Evolutionary conservation across 2,113 vertebrate species (phyloP).

Genomic region (Atractosteus spatula): DNA sequence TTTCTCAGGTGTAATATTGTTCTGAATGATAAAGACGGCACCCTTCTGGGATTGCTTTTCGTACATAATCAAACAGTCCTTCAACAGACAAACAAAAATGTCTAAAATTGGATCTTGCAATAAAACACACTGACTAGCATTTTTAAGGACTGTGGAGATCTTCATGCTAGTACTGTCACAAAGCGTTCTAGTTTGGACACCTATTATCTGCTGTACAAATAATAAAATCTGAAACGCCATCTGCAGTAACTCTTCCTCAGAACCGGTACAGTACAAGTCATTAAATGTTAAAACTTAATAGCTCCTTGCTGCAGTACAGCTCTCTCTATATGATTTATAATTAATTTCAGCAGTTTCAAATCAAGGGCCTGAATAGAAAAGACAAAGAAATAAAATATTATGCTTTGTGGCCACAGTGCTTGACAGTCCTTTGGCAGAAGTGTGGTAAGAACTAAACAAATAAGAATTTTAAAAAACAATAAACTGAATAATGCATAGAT

Average conservation of each 20-base stretch:
- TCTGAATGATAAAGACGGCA: too few relatives aligned
- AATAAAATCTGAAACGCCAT: constrained; percentile 25
- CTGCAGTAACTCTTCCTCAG: constrained; percentile 35
- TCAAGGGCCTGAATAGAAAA: constrained; percentile 25
- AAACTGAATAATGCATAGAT: too few relatives aligned
- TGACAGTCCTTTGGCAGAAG: not conserved
- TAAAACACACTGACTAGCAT: not conserved
- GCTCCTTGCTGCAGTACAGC: constrained; percentile 60
- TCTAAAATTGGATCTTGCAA: not conserved
- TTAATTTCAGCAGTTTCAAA: constrained; percentile 37
- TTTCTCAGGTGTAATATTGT: too few relatives aligned
- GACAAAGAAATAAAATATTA: constrained; percentile 32
- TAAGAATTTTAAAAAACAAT: too few relatives aligned
- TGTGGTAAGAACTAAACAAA: too few relatives aligned
- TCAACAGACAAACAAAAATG: too few relatives aligned
- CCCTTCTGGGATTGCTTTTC: too few relatives aligned
- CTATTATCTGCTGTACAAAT: not conserved
- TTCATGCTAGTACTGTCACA: not conserved
- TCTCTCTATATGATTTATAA: constrained; percentile 41
- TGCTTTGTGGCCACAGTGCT: constrained; percentile 6
- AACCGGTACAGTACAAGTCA: constrained; percentile 41
- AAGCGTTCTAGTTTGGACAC: not conserved
- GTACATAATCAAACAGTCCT: too few relatives aligned
- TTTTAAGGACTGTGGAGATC: not conserved
- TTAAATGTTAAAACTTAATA: constrained; percentile 71